Base-by-base conservation (phyloP, 2,113 vertebrate genomes). In the Hyla sarda region DNA sequence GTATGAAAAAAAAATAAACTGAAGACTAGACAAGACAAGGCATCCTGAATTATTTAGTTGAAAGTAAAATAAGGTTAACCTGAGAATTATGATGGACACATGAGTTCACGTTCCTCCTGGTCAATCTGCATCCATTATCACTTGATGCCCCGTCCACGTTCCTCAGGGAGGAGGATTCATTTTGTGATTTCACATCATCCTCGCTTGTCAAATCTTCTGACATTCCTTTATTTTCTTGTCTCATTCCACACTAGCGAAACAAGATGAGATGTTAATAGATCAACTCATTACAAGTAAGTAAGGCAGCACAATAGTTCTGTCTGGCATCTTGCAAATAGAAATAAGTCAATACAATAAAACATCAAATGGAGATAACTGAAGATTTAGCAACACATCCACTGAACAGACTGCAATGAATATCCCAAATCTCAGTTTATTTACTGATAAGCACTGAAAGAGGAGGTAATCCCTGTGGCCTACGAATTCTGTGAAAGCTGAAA, bases 151-250 rank as follows among this genome's bases (percentile, higher is more conserved):
- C 93, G 7, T 95, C 91, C 30, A 94, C 21, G 1, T 90, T 89
- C 12, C 52, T 85, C 4, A 95, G 47, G 8, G 91, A 74, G 47
- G 90, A 17, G 85, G 89, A 86, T 19, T 89, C 93, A 0, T 84
- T 88, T 67, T 4, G 11, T 0, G 88, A 88, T 23, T 91, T 94
- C 0, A 93, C 91, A 0, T 98, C 98, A 74, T 98, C 97, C 47
- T 99, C 98, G 11, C 96, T 99, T 0, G 98, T 99, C 30, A 96
- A 92, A 47, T 98, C 98, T 0, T 99, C 98, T 1, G 97, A 99
- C 16, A 92, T 75, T 0, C 94, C 94, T 48, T 92, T 48, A 2
- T 91, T 91, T 0, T 91, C 89, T 88, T 48, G 92, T 88, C 90
- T 88, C 52, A 89, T 87, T 14, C 85, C 88, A 65, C 83, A 92